These are phyloP conservation scores for Machaerirhynchus nigripectus DNA, from an alignment of 2,113 vertebrate genomes.

Conservation along the genomic window DNA sequence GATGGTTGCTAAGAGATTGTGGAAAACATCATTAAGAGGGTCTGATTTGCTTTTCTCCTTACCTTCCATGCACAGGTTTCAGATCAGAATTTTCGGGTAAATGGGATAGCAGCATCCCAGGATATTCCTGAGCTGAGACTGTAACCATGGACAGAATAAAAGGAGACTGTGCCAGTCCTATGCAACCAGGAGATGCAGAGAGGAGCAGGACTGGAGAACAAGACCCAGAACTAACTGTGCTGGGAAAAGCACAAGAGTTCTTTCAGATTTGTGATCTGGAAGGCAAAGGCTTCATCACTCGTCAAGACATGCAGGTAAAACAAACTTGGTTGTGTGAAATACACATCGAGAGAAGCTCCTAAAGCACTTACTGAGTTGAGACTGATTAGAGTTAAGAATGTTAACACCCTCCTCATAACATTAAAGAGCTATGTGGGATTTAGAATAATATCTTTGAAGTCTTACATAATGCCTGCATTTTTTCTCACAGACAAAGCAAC, in stretches of 20 bases:
- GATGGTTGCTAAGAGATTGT: conserved; percentile 77
- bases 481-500: not conserved
- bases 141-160: conserved; percentile 7
- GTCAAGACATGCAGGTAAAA: conserved; percentile 89
- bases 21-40: conserved; percentile 26
- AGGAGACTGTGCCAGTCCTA: not conserved
- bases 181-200: not conserved
- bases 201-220: conserved; percentile 15
- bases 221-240: conserved; percentile 54
- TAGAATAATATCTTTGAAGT: not conserved
- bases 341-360: not conserved
- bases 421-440: not conserved
- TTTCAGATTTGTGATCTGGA: conserved; percentile 91
- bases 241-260: conserved; percentile 84
- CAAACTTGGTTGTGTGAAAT: not conserved
- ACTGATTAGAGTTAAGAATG: not conserved
- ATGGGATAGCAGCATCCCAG: conserved; percentile 66
- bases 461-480: not conserved
- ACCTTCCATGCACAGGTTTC: conserved; percentile 52
- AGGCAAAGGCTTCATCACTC: conserved; percentile 87
- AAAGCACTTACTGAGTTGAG: not conserved
- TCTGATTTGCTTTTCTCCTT: conserved; percentile 65
- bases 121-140: not conserved
- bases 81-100: not conserved
- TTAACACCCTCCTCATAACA: not conserved